These are phyloP conservation scores for Myopa tessellatipennis DNA, from an alignment of 2,888 invertebrate genomes.

Conservation along the genomic window DNA sequence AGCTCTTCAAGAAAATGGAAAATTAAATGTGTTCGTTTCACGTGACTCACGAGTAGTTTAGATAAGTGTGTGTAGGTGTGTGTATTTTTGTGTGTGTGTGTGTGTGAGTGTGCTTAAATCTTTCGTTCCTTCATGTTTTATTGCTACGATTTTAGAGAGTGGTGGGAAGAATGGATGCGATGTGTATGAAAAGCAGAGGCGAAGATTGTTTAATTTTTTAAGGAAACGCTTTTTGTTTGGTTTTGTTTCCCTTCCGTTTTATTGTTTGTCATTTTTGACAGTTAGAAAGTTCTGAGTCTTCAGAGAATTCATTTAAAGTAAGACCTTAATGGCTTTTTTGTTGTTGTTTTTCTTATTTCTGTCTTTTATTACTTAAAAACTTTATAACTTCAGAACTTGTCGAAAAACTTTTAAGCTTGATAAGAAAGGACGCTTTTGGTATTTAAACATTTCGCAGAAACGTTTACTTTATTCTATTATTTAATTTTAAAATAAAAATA, in stretches of 20 bases:
- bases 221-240: no score
- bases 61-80: background rate
- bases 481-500: no score
- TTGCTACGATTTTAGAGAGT: no score
- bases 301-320: background rate
- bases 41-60: background rate
- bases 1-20: constrained; percentile 9
- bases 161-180: no score
- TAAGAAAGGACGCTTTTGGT: no score
- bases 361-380: background rate
- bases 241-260: background rate
- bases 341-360: background rate
- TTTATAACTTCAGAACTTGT: no score
- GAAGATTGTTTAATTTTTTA: no score
- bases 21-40: constrained; percentile 13
- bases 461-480: no score
- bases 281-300: background rate
- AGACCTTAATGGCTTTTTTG: background rate
- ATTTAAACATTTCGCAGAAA: no score
- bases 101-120: background rate
- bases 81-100: constrained; percentile 17
- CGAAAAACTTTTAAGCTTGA: no score
- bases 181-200: no score
- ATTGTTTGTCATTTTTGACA: background rate
- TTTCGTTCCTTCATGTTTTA: background rate